A percentile compares a stretch with the other conserved stretches of the same genome.
Evolutionary conservation across 2,113 vertebrate genomes (phyloP).

Genomic region (Silurus meridionalis): DNA sequence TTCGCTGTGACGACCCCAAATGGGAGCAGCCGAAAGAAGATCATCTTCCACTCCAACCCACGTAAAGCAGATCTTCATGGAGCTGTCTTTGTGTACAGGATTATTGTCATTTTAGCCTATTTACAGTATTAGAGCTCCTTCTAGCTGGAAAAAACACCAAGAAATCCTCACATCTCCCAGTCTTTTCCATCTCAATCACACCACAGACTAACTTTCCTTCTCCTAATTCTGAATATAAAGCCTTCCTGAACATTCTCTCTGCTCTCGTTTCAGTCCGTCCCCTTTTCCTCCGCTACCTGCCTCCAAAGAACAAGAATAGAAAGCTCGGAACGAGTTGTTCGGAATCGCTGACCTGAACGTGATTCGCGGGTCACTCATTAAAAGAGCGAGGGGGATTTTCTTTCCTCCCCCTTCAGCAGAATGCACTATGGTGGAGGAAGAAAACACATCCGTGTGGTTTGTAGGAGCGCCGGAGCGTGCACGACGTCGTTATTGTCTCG

Average conservation of each 20-base stretch:
- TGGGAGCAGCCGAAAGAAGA: too few species aligned
- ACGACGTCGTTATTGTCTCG: background rate
- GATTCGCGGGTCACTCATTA: conserved; percentile 35
- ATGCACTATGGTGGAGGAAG: background rate
- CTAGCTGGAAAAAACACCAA: background rate
- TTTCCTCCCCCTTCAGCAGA: background rate
- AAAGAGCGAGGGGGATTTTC: conserved; percentile 10
- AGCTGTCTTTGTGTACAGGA: too few species aligned
- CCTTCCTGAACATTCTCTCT: background rate
- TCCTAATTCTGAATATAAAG: background rate
- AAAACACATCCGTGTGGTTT: background rate
- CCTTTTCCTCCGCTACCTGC: background rate
- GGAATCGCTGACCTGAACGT: conserved; percentile 41
- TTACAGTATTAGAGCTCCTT: background rate
- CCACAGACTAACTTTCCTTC: background rate
- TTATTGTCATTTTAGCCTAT: too few species aligned
- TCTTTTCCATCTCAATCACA: background rate
- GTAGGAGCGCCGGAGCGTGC: background rate
- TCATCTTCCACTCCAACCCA: too few species aligned
- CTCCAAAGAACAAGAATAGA: too few species aligned
- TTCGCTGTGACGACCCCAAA: too few species aligned
- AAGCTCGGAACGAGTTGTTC: background rate
- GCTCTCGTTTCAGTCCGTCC: background rate
- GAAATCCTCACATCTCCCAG: background rate
- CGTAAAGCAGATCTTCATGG: too few species aligned